Conservation (phyloP, 2,888 invertebrate species). For the Teleiodes luculella region DNA sequence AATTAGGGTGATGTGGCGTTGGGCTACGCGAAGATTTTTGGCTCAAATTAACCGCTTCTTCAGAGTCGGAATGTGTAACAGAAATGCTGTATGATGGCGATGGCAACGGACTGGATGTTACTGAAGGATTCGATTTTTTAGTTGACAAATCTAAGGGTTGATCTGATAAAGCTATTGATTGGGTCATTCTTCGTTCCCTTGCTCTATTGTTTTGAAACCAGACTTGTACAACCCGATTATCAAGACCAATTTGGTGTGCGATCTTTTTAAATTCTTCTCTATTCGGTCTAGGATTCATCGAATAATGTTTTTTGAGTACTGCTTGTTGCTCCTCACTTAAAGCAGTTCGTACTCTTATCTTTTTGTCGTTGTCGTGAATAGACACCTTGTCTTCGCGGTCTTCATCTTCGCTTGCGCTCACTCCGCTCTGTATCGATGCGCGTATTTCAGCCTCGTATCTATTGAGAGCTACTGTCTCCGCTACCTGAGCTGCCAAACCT, state of each 20-base stretch:
- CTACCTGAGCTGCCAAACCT: constrained; percentile 87
- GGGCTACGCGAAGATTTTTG: constrained; percentile 82
- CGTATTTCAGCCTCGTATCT: constrained; percentile 71
- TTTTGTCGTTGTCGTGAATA: constrained; percentile 82
- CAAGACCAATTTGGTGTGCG: constrained; percentile 86
- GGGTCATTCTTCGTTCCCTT: constrained; percentile 85
- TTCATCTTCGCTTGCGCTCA: constrained; percentile 82
- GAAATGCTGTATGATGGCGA: constrained; percentile 82
- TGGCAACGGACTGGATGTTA: constrained; percentile 79
- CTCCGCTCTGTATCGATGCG: constrained; percentile 70
- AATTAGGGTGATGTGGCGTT: constrained; percentile 74
- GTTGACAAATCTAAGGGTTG: constrained; percentile 95
- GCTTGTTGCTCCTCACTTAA: constrained; percentile 96
- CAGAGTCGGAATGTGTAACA: constrained; percentile 81
- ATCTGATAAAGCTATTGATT: constrained; percentile 70
- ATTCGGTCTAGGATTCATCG: constrained; percentile 94
- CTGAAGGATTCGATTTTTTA: constrained; percentile 81
- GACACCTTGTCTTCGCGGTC: constrained; percentile 76
- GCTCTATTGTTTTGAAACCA: constrained; percentile 98
- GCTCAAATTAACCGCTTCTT: constrained; percentile 89
- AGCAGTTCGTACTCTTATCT: constrained; percentile 94
- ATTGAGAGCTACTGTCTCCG: constrained; percentile 81
- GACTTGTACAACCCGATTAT: constrained; percentile 91
- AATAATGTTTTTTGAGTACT: constrained; percentile 92
- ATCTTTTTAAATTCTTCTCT: constrained; percentile 95